Conservation (phyloP, 1,140 invertebrate genomes). For the Rhyacophila brunnea region DNA sequence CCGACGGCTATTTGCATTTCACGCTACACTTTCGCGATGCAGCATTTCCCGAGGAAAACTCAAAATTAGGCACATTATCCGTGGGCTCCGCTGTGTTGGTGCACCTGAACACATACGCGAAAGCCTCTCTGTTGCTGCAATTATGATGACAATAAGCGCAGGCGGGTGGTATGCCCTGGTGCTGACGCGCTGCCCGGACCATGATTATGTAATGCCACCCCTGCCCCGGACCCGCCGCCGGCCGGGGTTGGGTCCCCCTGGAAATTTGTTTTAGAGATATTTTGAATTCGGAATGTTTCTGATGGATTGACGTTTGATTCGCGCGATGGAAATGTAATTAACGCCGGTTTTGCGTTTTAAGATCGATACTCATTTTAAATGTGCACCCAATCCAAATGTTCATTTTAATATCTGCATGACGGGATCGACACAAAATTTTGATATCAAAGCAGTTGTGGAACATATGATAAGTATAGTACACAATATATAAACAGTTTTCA, state of each 20-base stretch:
- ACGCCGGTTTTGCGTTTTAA: background rate
- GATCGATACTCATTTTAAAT: background rate
- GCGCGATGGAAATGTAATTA: constrained; percentile 22
- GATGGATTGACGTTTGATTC: constrained; percentile 22
- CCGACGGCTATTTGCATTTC: constrained; percentile 24
- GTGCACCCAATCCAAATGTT: too few species aligned
- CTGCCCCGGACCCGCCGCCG: background rate
- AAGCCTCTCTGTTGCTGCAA: constrained; percentile 23
- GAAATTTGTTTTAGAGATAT: constrained; percentile 24
- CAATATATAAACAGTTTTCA: too few species aligned
- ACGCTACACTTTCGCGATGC: constrained; percentile 21
- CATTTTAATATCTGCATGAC: too few species aligned
- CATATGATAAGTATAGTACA: too few species aligned
- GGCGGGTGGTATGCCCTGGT: constrained; percentile 8
- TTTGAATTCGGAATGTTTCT: constrained; percentile 18
- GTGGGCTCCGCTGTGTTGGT: background rate
- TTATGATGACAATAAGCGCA: constrained; percentile 30
- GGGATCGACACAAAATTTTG: too few species aligned
- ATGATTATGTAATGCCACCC: background rate
- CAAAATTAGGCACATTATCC: constrained; percentile 35
- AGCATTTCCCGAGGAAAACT: constrained; percentile 22
- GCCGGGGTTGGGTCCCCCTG: background rate
- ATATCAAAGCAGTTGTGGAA: too few species aligned
- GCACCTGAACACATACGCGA: constrained; percentile 6
- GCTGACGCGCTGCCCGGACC: constrained; percentile 14